Evolutionary conservation across 35 echinoderm and acorn worm species (phyloP).

Genomic region (Apostichopus californicus): DNA sequence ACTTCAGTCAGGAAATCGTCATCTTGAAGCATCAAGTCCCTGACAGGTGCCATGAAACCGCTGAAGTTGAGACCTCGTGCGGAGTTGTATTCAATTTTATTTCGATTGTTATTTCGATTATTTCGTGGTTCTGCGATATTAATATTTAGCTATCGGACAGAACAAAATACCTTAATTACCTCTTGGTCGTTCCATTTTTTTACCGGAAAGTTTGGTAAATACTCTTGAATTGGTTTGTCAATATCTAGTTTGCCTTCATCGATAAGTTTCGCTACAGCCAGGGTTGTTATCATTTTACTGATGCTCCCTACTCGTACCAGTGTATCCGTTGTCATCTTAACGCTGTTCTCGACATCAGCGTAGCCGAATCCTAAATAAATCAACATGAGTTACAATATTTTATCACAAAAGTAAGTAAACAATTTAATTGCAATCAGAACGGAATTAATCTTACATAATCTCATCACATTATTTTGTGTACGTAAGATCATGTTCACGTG

Average conservation of each 20-base stretch:
- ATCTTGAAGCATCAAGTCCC: neutral
- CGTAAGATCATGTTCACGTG: no score
- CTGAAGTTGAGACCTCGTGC: no score
- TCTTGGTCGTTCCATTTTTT: constrained; percentile 34
- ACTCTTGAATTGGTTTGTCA: constrained; percentile 48
- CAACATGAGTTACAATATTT: no score
- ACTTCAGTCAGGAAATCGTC: no score
- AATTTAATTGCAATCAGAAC: no score
- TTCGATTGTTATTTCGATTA: no score
- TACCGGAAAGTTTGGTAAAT: constrained; percentile 32
- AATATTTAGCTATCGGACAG: no score
- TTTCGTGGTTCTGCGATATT: no score
- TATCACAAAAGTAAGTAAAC: no score
- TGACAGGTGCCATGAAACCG: neutral
- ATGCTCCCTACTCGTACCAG: constrained; percentile 40
- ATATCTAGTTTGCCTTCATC: constrained; percentile 41
- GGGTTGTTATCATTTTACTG: constrained; percentile 28
- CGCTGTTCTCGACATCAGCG: constrained; percentile 44
- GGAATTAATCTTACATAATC: no score
- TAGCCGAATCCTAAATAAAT: constrained; percentile 28
- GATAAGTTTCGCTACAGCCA: constrained; percentile 34
- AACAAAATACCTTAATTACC: neutral
- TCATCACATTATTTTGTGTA: no score
- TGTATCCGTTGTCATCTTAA: constrained; percentile 9
- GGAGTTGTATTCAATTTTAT: no score